phyloP scores from a whole-genome alignment of 2,888 invertebrate genomes.

The Drosophila multiciliata region DNA sequence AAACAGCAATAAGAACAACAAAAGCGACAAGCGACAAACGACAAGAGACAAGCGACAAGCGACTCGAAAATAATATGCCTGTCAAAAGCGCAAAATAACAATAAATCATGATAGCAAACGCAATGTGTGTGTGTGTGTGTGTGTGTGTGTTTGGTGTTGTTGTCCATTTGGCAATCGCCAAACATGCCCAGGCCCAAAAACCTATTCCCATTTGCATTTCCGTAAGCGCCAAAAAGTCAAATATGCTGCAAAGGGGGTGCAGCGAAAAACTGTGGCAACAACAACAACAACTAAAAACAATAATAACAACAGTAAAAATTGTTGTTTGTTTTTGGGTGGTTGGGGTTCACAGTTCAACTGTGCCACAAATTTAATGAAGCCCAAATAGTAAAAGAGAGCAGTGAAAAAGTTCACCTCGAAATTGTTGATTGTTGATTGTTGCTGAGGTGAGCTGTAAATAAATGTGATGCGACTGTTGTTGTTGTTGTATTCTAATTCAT shows the following conservation, averaged over 20 bases:
- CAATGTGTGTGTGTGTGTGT: slow-evolving; percentile 17
- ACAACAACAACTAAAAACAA: slow-evolving; percentile 16
- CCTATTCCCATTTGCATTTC: slow-evolving; percentile 25
- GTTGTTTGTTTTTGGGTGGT: slow-evolving; percentile 7
- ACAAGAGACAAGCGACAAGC: slow-evolving; percentile 33
- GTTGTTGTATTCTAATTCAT: slow-evolving; percentile 57
- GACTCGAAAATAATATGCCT: slow-evolving; percentile 68
- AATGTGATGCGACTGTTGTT: slow-evolving; percentile 17
- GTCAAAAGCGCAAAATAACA: slow-evolving; percentile 63
- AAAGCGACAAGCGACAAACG: slow-evolving; percentile 24
- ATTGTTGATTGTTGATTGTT: slow-evolving; percentile 21
- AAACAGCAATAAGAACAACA: slow-evolving; percentile 43
- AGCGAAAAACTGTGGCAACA: slow-evolving; percentile 37
- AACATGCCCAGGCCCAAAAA: slow-evolving; percentile 11
- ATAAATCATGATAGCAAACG: slow-evolving; percentile 70
- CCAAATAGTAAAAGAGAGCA: slow-evolving; percentile 40
- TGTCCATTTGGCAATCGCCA: slow-evolving; percentile 54
- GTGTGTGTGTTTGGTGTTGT: slow-evolving; percentile 13
- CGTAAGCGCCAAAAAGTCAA: slow-evolving; percentile 41
- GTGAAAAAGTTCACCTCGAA: slow-evolving; percentile 46
- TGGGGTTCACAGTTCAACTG: slow-evolving; percentile 31
- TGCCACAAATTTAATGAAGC: slow-evolving; percentile 56
- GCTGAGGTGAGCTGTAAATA: slow-evolving; percentile 38
- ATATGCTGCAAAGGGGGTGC: slow-evolving; percentile 27
- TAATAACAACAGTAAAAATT: not conserved